Evolutionary conservation across 1,140 invertebrate species (phyloP).

Genomic region (Cyclargus thomasi): DNA sequence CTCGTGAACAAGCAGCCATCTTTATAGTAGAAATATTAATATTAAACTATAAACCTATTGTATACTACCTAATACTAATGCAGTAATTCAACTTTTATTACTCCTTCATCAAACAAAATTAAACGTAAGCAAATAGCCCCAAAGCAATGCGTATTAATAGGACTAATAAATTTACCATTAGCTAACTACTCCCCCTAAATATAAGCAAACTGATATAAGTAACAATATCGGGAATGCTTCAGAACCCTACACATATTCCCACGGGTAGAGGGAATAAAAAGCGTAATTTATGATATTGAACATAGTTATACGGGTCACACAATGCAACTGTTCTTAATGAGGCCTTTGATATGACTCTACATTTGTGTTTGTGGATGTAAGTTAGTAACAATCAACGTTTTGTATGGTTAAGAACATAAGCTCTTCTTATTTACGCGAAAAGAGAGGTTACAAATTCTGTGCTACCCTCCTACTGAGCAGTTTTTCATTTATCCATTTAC

Average conservation of each 20-base stretch:
- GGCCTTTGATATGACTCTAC: background rate
- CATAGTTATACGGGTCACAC: background rate
- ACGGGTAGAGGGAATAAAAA: conserved; percentile 8
- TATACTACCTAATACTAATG: background rate
- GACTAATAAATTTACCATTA: background rate
- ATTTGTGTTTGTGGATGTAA: background rate
- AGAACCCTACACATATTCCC: conserved; percentile 2
- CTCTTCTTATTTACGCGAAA: background rate
- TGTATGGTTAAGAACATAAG: background rate
- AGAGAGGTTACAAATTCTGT: no score
- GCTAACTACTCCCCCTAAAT: background rate
- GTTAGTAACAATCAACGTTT: background rate
- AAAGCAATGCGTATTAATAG: background rate
- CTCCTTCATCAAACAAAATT: background rate
- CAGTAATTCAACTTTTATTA: background rate
- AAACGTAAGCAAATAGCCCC: background rate
- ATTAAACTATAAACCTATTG: no score
- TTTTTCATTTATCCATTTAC: no score
- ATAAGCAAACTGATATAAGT: conserved; percentile 3
- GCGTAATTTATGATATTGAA: conserved; percentile 9
- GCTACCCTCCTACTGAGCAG: no score
- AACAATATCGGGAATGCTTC: background rate
- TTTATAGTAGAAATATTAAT: no score
- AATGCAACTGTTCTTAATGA: conserved; percentile 5
- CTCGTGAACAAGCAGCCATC: no score